Evolutionary conservation across 1,140 invertebrate species (phyloP).

Genomic region (Chionoecetes opilio): DNA sequence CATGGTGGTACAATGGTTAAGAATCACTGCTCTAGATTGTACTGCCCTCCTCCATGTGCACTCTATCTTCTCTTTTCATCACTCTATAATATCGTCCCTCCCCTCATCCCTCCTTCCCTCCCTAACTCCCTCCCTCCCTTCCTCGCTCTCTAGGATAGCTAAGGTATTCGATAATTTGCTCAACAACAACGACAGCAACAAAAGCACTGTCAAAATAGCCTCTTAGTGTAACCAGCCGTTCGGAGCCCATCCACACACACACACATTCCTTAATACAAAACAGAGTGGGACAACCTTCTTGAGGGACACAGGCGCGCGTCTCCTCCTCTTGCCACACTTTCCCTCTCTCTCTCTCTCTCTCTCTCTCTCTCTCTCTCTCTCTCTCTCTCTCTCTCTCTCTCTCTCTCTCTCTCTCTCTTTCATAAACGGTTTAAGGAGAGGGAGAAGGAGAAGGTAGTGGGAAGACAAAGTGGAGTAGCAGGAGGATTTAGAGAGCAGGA

Average conservation of each 20-base stretch:
- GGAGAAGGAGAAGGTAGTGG: background rate
- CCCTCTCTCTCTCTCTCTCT: background rate
- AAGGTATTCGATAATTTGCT: too few species aligned
- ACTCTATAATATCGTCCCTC: too few species aligned
- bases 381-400: slow-evolving; percentile 23
- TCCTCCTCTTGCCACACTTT: background rate
- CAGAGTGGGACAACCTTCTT: background rate
- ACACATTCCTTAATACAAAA: background rate
- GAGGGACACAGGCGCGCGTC: background rate
- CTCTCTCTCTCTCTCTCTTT: slow-evolving; percentile 18
- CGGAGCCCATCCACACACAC: slow-evolving; percentile 35
- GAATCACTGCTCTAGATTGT: too few species aligned
- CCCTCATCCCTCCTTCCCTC: slow-evolving; percentile 17
- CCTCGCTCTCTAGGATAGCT: background rate
- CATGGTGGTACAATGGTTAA: too few species aligned
- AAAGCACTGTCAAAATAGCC: background rate
- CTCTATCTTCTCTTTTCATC: slow-evolving; percentile 1
- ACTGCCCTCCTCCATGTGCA: background rate
- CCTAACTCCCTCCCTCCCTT: slow-evolving; percentile 27
- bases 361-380: slow-evolving; percentile 8
- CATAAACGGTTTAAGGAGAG: background rate
- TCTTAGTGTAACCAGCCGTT: background rate
- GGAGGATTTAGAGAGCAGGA: background rate
- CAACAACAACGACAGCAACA: background rate
- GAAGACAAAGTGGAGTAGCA: background rate